These are phyloP conservation scores for Chiropotes sagulatus DNA, from an alignment of 2,797 vertebrate species.

Conservation along the genomic window DNA sequence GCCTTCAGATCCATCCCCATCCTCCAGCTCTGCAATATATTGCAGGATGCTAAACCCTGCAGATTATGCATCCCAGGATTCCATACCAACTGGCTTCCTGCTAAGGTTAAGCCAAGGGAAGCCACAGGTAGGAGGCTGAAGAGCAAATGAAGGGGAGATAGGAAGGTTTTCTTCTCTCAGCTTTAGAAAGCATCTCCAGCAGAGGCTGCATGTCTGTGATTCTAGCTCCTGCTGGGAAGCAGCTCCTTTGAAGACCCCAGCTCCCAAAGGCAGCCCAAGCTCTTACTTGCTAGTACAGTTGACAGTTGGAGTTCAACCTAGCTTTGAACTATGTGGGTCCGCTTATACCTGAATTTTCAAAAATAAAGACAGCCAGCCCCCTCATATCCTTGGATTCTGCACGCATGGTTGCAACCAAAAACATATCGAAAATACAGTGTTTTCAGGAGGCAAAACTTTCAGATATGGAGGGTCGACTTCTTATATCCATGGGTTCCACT, in stretches of 20 bases:
- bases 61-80: neutral
- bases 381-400: neutral
- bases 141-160: neutral
- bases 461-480: neutral
- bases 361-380: neutral
- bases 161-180: neutral
- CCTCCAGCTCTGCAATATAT: neutral
- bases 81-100: neutral
- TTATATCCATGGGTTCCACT: neutral
- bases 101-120: neutral
- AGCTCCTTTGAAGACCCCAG: neutral
- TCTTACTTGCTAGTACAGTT: neutral
- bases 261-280: neutral
- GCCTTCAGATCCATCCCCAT: neutral
- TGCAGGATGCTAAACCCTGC: neutral
- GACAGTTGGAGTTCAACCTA: neutral
- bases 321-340: neutral
- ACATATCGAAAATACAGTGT: neutral
- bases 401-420: neutral
- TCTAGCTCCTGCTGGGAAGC: neutral
- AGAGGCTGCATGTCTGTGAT: neutral
- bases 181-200: neutral
- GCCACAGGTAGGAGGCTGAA: neutral
- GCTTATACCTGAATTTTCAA: neutral
- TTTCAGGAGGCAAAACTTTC: neutral